These are phyloP conservation scores for Catocala sponsa DNA, from an alignment of 2,888 invertebrate species.

Conservation along the genomic window DNA sequence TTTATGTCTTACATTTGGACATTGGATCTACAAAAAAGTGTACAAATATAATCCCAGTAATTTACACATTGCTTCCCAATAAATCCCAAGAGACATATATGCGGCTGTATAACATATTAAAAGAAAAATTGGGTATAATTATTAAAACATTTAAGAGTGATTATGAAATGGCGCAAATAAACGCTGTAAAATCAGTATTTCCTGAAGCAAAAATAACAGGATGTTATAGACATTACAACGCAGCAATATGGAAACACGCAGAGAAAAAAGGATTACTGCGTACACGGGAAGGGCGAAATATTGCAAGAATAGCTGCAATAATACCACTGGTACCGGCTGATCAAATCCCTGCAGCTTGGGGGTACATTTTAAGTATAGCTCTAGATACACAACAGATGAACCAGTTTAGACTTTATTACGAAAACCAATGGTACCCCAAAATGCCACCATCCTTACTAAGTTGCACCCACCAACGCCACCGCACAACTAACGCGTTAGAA, in stretches of 20 bases:
- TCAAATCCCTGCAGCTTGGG: conserved; percentile 2
- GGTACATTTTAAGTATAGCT: too few species aligned
- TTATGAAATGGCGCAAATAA: conserved; percentile 23
- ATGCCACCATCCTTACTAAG: too few species aligned
- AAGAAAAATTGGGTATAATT: conserved; percentile 16
- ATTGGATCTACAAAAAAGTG: conserved; percentile 9
- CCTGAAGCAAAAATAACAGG: conserved; percentile 16
- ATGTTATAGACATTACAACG: conserved; percentile 18
- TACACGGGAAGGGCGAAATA: conserved; percentile 11
- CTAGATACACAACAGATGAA: too few species aligned
- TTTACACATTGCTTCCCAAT: conserved; percentile 18
- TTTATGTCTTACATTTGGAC: conserved; percentile 11
- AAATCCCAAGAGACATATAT: conserved; percentile 17
- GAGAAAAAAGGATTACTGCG: conserved; percentile 1
- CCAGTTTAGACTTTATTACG: too few species aligned
- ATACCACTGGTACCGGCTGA: conserved; percentile 10
- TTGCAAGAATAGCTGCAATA: conserved; percentile 16
- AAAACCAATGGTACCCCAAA: too few species aligned
- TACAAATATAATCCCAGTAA: conserved; percentile 11
- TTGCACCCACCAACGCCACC: too few species aligned
- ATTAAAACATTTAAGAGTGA: conserved; percentile 20
- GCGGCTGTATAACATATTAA: conserved; percentile 12
- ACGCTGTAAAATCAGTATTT: conserved; percentile 19
- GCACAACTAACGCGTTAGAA: too few species aligned
- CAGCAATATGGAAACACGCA: conserved; percentile 4